A percentile compares a stretch with the other conserved stretches of the same genome.
Evolutionary conservation across 2,888 invertebrate species (phyloP).

Genomic region (Ophioninae sp.): DNA sequence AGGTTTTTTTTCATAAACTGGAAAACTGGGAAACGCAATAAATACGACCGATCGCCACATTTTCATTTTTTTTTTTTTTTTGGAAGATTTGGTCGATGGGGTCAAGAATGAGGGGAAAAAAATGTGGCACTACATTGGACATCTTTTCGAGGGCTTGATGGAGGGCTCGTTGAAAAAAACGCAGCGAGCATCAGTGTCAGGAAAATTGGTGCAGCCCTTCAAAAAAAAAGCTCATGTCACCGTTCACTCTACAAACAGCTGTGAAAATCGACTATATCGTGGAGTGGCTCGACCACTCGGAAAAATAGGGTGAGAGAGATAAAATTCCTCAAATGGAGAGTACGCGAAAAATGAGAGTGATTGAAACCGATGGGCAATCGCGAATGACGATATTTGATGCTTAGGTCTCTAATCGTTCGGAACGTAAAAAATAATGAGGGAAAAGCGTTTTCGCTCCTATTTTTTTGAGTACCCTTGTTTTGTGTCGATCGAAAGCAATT

Average conservation of each 20-base stretch:
- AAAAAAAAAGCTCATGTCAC: background rate
- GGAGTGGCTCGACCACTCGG: background rate
- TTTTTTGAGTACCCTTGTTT: background rate
- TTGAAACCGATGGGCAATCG: background rate
- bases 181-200: background rate
- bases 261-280: background rate
- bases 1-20: background rate
- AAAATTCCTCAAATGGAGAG: background rate
- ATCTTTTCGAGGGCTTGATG: slow-evolving; percentile 31
- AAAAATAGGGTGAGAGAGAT: background rate
- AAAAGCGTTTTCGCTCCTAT: background rate
- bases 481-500: background rate
- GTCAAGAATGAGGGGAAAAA: slow-evolving; percentile 9
- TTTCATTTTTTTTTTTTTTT: slow-evolving; percentile 6
- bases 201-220: background rate
- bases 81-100: background rate
- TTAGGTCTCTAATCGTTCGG: background rate
- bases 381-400: background rate
- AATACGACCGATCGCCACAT: background rate
- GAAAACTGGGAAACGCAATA: background rate
- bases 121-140: slow-evolving; percentile 22
- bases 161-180: slow-evolving; percentile 26
- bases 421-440: background rate
- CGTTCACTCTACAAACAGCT: background rate
- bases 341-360: background rate